phyloP scores from a whole-genome alignment of 1,140 invertebrate genomes.

The Potamilus streckersoni region DNA sequence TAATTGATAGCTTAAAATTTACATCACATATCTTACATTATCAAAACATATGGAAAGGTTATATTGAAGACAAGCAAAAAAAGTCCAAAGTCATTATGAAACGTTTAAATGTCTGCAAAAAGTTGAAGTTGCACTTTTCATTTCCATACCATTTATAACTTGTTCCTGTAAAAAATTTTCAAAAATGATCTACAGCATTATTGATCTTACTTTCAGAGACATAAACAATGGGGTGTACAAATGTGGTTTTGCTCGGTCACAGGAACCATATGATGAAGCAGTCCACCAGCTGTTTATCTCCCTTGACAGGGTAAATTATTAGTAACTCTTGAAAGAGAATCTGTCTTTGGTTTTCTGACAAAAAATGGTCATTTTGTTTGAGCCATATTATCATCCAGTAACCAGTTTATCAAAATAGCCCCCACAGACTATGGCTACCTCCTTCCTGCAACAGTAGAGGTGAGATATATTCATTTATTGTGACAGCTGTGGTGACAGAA shows the following conservation, averaged over 20 bases:
- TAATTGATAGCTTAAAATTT: too few species aligned
- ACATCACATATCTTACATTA: neutral
- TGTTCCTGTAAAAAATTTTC: neutral
- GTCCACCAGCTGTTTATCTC: slow-evolving; percentile 47
- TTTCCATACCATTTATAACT: neutral
- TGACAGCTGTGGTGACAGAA: too few species aligned
- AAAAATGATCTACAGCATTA: neutral
- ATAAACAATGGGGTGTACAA: slow-evolving; percentile 65
- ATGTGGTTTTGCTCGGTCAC: slow-evolving; percentile 56
- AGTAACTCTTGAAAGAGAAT: neutral
- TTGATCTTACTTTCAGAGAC: slow-evolving; percentile 41
- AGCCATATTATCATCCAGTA: neutral
- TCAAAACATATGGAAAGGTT: neutral
- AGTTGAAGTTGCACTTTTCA: too few species aligned
- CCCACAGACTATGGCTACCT: neutral
- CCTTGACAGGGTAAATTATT: slow-evolving; percentile 55
- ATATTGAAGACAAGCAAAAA: neutral
- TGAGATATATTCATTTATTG: neutral
- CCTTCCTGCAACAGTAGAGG: neutral
- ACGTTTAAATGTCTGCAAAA: too few species aligned
- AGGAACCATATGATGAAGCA: slow-evolving; percentile 57
- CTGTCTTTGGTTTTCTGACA: neutral
- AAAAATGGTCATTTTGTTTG: neutral
- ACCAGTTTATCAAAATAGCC: too few species aligned
- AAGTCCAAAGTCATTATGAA: neutral